Evolutionary conservation across 2,888 invertebrate species (phyloP), one percentile per base, ranked within the genome.

Genomic region (Agrilus mali): DNA sequence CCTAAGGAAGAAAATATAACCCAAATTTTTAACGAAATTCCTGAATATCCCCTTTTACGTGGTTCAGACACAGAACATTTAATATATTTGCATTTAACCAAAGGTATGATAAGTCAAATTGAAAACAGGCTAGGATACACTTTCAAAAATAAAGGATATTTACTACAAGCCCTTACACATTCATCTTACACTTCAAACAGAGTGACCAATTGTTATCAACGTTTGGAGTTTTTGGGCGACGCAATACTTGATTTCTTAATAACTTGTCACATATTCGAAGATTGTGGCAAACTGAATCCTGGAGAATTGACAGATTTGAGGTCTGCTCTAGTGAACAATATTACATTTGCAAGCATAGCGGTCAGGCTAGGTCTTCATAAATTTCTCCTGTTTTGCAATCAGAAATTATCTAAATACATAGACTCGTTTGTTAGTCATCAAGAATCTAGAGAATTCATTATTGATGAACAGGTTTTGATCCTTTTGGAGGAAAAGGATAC

Each of bases 261-360:
- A 20, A 93, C 94, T 0, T 72, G 85, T 10, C 80, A 90, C 60
- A 83, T 98, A 41, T 96, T 77, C 60, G 90, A 94, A 64, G 76
- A 78, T 48, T 78, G 77, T 47, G 69, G 68, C 0, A 58, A 69
- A 35, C 70, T 87, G 58, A 76, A 75, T 44, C 92, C 93, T 0
- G 96, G 95, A 0, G 80, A 88, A 14, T 67, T 98, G 44, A 96
- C 96, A 0, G 96, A 97, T 67, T 63, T 97, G 46, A 73, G 97
- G 33, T 95, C 96, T 0, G 90, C 97, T 0, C 72, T 98, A 3
- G 97, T 98, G 3, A 97, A 98, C 63, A 98, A 98, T 60, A 81
- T 87, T 46, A 96, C 94, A 0, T 90, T 98, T 58, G 96, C 92
- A 0, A 84, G 88, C 17, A 74, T 94, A 41, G 78, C 88, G 5